These are phyloP conservation scores for Fratercula arctica DNA, from an alignment of 2,797 vertebrate species.

Conservation along the genomic window DNA sequence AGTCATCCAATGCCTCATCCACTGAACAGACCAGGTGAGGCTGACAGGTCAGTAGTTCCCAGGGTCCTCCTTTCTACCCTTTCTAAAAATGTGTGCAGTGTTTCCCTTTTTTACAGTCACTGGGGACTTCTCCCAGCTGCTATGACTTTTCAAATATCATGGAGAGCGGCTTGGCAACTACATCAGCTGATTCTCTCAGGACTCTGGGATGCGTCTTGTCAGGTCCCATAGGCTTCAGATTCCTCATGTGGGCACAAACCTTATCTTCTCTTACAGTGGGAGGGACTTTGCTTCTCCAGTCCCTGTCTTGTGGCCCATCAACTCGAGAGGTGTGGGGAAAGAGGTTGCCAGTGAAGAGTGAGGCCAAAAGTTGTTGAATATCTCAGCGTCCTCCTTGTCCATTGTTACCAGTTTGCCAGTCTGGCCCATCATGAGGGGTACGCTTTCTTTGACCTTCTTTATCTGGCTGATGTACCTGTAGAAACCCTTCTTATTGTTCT, in stretches of 20 bases:
- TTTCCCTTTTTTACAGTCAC: neutral
- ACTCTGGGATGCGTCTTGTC: neutral
- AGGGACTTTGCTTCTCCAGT: neutral
- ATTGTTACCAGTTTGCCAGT: neutral
- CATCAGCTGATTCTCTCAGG: neutral
- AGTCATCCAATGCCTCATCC: neutral
- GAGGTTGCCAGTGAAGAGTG: neutral
- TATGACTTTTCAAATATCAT: neutral
- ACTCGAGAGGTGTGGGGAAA: neutral
- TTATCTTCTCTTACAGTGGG: neutral
- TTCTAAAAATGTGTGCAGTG: neutral
- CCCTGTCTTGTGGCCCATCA: neutral
- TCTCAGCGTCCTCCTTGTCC: neutral
- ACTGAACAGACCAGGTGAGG: neutral
- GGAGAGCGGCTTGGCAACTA: neutral
- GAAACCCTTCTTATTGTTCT: neutral
- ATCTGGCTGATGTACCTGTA: neutral
- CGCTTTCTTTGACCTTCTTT: neutral
- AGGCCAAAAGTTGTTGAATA: neutral
- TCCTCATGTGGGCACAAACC: neutral
- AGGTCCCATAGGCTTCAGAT: neutral
- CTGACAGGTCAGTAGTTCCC: neutral
- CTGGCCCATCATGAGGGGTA: neutral
- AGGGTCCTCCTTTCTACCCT: neutral
- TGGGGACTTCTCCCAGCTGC: neutral